phyloP scores from a whole-genome alignment of 1,140 invertebrate species.

The Tetragnatha versicolor region DNA sequence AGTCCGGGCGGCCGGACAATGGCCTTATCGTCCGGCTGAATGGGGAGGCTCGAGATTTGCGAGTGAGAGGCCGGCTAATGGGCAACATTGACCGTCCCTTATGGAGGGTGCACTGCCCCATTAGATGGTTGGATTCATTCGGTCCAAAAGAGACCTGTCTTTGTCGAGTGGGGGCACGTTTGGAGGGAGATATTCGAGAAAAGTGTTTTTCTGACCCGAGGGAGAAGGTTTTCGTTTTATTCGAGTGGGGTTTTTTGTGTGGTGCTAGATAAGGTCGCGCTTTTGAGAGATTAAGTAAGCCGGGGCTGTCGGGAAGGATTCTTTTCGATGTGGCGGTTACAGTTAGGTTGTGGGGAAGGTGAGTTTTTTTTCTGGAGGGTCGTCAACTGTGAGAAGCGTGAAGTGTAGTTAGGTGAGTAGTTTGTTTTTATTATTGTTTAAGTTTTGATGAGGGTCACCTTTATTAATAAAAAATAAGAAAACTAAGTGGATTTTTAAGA shows the following conservation, averaged over 20 bases:
- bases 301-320: too few species aligned
- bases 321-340: too few species aligned
- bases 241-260: too few species aligned
- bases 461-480: too few species aligned
- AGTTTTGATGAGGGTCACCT: too few species aligned
- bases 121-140: conserved; percentile 35
- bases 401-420: too few species aligned
- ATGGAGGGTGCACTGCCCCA: neutral
- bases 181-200: conserved; percentile 11
- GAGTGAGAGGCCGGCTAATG: conserved; percentile 30
- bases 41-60: conserved; percentile 25
- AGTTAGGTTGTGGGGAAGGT: too few species aligned
- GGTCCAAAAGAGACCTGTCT: neutral
- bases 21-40: conserved; percentile 22
- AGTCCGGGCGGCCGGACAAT: neutral
- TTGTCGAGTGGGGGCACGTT: conserved; percentile 8
- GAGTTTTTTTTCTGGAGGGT: too few species aligned
- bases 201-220: too few species aligned
- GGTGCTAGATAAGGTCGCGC: neutral
- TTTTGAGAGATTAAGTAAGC: neutral
- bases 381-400: too few species aligned
- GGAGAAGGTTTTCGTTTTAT: neutral
- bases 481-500: too few species aligned
- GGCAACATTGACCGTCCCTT: conserved; percentile 16
- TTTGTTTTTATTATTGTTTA: too few species aligned